These are phyloP conservation scores for Choreutis nemorana DNA, from an alignment of 2,888 invertebrate genomes.

Conservation along the genomic window DNA sequence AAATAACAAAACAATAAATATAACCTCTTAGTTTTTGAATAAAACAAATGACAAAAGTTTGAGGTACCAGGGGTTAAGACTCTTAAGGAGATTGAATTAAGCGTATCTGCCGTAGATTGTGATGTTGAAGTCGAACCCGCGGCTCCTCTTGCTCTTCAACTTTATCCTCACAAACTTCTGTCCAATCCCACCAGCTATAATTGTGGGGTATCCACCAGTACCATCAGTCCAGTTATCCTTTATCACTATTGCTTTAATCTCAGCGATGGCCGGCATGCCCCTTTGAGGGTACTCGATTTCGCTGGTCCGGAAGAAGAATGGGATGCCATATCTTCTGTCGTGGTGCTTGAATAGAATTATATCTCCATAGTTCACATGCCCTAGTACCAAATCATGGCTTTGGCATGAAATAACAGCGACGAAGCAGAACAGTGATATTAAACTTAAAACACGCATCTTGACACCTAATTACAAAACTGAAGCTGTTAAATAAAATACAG, in stretches of 20 bases:
- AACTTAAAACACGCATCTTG: conserved; percentile 34
- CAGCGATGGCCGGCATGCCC: conserved; percentile 38
- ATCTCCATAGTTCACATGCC: conserved; percentile 42
- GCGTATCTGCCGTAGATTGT: conserved; percentile 50
- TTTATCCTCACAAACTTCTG: conserved; percentile 48
- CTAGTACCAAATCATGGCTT: conserved; percentile 40
- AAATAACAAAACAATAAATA: conserved; percentile 3
- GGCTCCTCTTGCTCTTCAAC: conserved; percentile 42
- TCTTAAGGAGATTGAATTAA: conserved; percentile 12
- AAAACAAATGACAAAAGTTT: conserved; percentile 3
- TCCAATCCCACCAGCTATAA: conserved; percentile 47
- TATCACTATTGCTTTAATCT: conserved; percentile 36
- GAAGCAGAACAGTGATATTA: conserved; percentile 26
- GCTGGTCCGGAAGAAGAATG: conserved; percentile 33
- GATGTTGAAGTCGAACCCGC: conserved; percentile 49
- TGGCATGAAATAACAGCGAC: conserved; percentile 27
- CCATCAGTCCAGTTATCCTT: conserved; percentile 44
- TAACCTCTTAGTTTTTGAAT: no score
- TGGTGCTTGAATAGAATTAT: conserved; percentile 34
- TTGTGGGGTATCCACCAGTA: conserved; percentile 37
- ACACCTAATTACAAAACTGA: conserved; percentile 39
- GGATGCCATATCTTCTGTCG: conserved; percentile 48
- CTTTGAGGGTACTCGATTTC: conserved; percentile 40
- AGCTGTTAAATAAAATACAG: conserved; percentile 25
- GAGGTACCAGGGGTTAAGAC: conserved; percentile 16